Conservation (phyloP, 2,797 vertebrate genomes). For the Halcyon chelicuti region DNA sequence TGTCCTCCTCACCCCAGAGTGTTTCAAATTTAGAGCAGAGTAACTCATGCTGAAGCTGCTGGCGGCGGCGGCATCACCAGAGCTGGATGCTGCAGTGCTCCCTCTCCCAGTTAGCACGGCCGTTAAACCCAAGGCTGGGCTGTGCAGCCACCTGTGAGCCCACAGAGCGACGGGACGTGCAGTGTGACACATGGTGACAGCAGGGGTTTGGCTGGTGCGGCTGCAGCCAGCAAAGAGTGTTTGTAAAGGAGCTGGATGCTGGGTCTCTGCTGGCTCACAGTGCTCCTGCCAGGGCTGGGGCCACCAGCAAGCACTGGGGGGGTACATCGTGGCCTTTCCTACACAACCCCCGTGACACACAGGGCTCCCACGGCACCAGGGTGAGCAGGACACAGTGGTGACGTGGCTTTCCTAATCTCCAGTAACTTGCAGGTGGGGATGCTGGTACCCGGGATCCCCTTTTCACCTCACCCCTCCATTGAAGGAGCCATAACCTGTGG, state of each 20-base stretch:
- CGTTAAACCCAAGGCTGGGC: accelerated
- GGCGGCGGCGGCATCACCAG: accelerated
- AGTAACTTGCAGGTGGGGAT: neutral
- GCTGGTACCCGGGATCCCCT: neutral
- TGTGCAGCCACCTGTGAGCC: accelerated
- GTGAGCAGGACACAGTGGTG: accelerated
- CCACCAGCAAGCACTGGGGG: neutral
- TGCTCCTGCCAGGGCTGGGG: neutral
- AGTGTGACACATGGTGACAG: neutral
- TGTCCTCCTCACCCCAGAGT: neutral
- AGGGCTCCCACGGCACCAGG: neutral
- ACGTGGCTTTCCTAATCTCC: neutral
- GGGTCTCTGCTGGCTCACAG: accelerated
- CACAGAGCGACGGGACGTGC: accelerated
- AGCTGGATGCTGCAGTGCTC: neutral
- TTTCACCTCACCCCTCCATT: neutral
- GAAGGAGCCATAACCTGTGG: neutral
- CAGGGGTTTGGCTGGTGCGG: neutral
- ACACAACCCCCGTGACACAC: accelerated
- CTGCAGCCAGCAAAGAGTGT: neutral
- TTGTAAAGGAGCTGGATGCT: neutral
- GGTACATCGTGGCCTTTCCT: accelerated
- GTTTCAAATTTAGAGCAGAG: neutral
- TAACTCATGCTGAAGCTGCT: neutral
- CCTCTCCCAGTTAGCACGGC: neutral